Conservation (phyloP, 2,797 vertebrate genomes). For the Xerus rutilus region DNA sequence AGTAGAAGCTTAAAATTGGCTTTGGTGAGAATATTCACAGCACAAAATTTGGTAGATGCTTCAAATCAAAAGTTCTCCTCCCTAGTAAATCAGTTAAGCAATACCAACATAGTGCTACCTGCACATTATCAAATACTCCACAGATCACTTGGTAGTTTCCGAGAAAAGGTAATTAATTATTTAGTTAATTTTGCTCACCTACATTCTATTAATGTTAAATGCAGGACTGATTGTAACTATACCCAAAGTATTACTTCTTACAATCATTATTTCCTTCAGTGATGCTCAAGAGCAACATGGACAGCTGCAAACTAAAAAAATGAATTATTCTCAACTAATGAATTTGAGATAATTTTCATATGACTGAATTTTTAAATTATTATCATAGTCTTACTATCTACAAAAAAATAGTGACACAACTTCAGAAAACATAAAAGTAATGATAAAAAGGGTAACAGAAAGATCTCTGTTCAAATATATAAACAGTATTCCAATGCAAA, state of each 20-base stretch:
- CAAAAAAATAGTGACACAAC: not conserved
- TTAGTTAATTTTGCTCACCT: slow-evolving; percentile 3
- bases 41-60: slow-evolving; percentile 2
- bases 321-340: slow-evolving; percentile 19
- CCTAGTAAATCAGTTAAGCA: not conserved
- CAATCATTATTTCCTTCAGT: slow-evolving; percentile 48
- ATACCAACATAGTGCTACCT: not conserved
- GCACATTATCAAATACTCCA: not conserved
- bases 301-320: slow-evolving; percentile 19
- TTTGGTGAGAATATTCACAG: not conserved
- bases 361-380: slow-evolving; percentile 39
- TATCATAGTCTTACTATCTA: not conserved
- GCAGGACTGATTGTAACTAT: not conserved
- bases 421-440: slow-evolving; percentile 56
- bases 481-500: not conserved
- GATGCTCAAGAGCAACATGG: slow-evolving; percentile 30
- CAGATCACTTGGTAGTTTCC: not conserved
- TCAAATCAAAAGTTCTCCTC: not conserved
- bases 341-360: slow-evolving; percentile 29
- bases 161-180: slow-evolving; percentile 37
- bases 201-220: not conserved
- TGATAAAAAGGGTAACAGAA: not conserved
- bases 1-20: not conserved
- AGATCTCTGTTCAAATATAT: not conserved
- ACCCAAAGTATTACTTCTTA: slow-evolving; percentile 27